These are phyloP conservation scores for Perdita meconis DNA, from an alignment of 2,888 invertebrate genomes.

Conservation along the genomic window DNA sequence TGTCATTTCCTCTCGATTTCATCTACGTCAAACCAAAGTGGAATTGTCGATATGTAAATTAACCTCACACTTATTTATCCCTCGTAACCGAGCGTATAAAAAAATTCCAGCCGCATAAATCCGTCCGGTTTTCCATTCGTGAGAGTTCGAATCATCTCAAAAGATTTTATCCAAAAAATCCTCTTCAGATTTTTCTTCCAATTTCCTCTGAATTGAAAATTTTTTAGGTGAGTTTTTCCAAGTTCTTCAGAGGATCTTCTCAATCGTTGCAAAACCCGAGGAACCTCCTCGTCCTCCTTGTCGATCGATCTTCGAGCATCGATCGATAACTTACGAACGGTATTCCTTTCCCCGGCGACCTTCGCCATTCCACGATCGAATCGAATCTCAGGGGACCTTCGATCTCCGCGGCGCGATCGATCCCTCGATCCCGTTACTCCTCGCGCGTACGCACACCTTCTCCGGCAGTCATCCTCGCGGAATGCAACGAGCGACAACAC, in stretches of 20 bases:
- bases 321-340: conserved; percentile 63
- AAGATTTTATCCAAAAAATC: too few relatives aligned
- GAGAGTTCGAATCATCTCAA: too few relatives aligned
- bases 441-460: conserved; percentile 40
- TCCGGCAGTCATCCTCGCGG: conserved; percentile 55
- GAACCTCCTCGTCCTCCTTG: conserved; percentile 28
- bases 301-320: conserved; percentile 39
- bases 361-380: conserved; percentile 72
- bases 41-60: too few relatives aligned
- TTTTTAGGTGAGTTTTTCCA: too few relatives aligned
- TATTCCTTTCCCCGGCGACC: conserved; percentile 66
- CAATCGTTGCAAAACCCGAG: conserved; percentile 9
- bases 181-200: too few relatives aligned
- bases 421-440: conserved; percentile 69
- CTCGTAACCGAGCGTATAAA: too few relatives aligned
- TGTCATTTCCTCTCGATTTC: too few relatives aligned
- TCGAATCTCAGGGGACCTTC: conserved; percentile 68
- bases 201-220: too few relatives aligned
- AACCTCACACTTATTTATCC: too few relatives aligned
- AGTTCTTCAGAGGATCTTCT: background rate
- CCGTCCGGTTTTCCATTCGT: too few relatives aligned
- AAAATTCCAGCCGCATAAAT: too few relatives aligned
- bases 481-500: conserved; percentile 63
- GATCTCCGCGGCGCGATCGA: conserved; percentile 63
- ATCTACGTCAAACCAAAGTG: too few relatives aligned